phyloP scores from a whole-genome alignment of 2,797 vertebrate species.

The Rhinophrynus dorsalis region DNA sequence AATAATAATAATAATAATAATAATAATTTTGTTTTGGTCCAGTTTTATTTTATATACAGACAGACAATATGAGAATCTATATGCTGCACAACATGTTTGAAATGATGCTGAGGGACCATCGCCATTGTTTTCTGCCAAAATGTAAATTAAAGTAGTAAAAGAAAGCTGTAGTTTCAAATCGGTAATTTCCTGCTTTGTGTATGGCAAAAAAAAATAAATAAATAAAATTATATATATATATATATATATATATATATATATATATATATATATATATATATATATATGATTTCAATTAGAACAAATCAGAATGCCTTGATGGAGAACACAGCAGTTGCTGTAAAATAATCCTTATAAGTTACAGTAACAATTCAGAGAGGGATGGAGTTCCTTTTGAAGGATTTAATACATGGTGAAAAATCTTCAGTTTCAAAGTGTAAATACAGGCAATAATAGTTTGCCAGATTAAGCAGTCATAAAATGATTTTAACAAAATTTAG shows the following conservation, averaged over 20 bases:
- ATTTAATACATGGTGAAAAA: conserved; percentile 8
- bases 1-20: too few species aligned
- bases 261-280: too few species aligned
- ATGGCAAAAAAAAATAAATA: conserved; percentile 3
- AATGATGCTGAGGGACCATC: too few species aligned
- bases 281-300: conserved; percentile 13
- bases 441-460: neutral
- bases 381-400: conserved; percentile 13
- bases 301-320: conserved; percentile 8
- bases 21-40: too few species aligned
- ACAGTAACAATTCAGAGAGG: conserved; percentile 18
- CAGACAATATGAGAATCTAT: too few species aligned
- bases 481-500: too few species aligned
- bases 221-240: too few species aligned
- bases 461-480: neutral
- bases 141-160: neutral
- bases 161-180: conserved; percentile 11
- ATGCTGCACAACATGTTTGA: too few species aligned
- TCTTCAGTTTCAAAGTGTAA: conserved; percentile 13
- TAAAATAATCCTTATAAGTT: conserved; percentile 27
- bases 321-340: conserved; percentile 25
- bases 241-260: too few species aligned
- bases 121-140: conserved; percentile 5
- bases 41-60: too few species aligned
- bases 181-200: neutral